Conservation (phyloP, 2,888 invertebrate species). For the Eupithecia dodoneata region DNA sequence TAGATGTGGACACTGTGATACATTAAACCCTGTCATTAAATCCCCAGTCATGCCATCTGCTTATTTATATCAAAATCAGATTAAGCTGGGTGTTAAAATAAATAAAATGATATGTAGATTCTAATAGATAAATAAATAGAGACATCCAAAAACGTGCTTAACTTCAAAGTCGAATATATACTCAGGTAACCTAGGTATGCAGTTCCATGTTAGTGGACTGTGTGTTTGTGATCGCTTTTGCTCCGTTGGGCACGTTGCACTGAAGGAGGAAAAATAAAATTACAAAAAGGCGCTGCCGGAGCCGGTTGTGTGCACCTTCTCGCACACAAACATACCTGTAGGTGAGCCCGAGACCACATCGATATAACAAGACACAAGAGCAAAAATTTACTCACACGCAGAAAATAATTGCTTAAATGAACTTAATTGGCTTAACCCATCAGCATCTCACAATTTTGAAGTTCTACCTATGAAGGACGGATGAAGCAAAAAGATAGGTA, state of each 20-base stretch:
- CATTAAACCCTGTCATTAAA: background rate
- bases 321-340: constrained; percentile 56
- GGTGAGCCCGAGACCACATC: constrained; percentile 64
- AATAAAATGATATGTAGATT: background rate
- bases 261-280: constrained; percentile 79
- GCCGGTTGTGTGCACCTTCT: constrained; percentile 69
- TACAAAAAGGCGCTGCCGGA: constrained; percentile 75
- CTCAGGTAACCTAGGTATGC: background rate
- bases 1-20: background rate
- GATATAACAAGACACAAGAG: constrained; percentile 62
- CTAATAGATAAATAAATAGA: background rate
- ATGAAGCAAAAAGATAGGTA: background rate
- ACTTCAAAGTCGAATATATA: background rate
- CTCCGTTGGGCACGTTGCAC: constrained; percentile 54
- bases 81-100: background rate
- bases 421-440: constrained; percentile 9
- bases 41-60: background rate
- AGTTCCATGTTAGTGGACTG: constrained; percentile 14
- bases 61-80: background rate
- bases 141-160: background rate
- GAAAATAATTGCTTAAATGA: constrained; percentile 46
- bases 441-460: constrained; percentile 7
- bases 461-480: background rate
- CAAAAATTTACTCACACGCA: constrained; percentile 67
- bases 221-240: constrained; percentile 60